Evolutionary conservation across 2,113 vertebrate species (phyloP).

Genomic region (Stegastes partitus): DNA sequence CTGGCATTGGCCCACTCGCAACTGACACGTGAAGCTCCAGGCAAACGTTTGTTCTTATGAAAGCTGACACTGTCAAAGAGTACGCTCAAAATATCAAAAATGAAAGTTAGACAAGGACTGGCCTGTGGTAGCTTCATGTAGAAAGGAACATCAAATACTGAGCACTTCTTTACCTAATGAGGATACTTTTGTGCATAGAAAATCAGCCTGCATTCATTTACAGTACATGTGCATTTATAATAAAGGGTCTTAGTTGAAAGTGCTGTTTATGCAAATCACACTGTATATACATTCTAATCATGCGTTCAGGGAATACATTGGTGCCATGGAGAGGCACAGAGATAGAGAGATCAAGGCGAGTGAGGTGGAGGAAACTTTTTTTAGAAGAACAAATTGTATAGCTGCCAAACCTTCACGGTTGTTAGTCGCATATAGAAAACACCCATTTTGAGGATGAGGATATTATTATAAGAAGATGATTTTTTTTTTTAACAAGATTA

Average conservation of each 20-base stretch:
- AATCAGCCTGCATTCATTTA: constrained; percentile 34
- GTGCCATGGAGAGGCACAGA: constrained; percentile 33
- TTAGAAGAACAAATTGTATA: constrained; percentile 30
- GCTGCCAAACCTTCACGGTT: constrained; percentile 26
- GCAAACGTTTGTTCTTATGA: constrained; percentile 70
- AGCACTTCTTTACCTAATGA: constrained; percentile 2
- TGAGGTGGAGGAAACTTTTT: constrained; percentile 18
- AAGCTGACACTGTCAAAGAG: constrained; percentile 70
- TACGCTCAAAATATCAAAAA: constrained; percentile 44
- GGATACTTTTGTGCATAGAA: neutral
- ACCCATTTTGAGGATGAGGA: constrained; percentile 5
- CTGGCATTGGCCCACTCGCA: constrained; percentile 69
- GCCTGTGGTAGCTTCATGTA: constrained; percentile 26
- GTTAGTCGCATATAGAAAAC: constrained; percentile 31
- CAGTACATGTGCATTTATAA: constrained; percentile 38
- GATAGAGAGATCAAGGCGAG: constrained; percentile 59
- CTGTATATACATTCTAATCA: constrained; percentile 55
- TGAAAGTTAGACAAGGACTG: constrained; percentile 34
- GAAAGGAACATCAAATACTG: constrained; percentile 21
- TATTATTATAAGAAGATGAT: neutral
- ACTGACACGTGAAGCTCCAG: constrained; percentile 74
- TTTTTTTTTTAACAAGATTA: constrained; percentile 47
- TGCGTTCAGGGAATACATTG: constrained; percentile 50
- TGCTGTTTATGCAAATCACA: constrained; percentile 61
- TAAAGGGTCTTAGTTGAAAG: constrained; percentile 30